A percentile compares a stretch with the other conserved stretches of the same genome.
Conservation (phyloP, 2,888 invertebrate species). For the Nyleta sp. region DNA sequence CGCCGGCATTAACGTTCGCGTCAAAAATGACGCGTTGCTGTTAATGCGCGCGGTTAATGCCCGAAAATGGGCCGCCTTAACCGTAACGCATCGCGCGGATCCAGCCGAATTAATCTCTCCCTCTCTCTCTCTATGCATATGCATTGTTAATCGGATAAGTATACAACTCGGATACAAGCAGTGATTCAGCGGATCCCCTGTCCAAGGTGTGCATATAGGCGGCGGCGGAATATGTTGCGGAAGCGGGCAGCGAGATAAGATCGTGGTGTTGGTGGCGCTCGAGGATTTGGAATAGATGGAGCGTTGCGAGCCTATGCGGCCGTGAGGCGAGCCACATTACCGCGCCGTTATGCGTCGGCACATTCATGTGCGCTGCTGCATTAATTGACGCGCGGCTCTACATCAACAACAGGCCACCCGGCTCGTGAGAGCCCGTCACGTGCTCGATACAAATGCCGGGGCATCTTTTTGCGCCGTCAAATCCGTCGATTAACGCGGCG, state of each 20-base stretch:
- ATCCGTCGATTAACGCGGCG: slow-evolving; percentile 43
- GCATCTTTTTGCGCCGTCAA: slow-evolving; percentile 45
- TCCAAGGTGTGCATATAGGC: slow-evolving; percentile 33
- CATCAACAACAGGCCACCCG: slow-evolving; percentile 74
- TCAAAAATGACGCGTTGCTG: slow-evolving; percentile 34
- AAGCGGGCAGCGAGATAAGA: slow-evolving; percentile 47
- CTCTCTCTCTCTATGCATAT: too few species aligned
- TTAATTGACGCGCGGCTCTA: slow-evolving; percentile 78
- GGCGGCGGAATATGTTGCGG: slow-evolving; percentile 30
- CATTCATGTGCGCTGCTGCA: slow-evolving; percentile 79
- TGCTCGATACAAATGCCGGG: slow-evolving; percentile 72
- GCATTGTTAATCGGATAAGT: slow-evolving; percentile 59
- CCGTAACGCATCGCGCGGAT: slow-evolving; percentile 34
- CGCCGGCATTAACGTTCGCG: slow-evolving; percentile 24
- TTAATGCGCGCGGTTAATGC: slow-evolving; percentile 26
- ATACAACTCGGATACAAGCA: slow-evolving; percentile 34
- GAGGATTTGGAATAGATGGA: slow-evolving; percentile 75
- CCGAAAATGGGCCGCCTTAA: slow-evolving; percentile 33
- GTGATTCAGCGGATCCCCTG: slow-evolving; percentile 40
- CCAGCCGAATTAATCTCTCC: slow-evolving; percentile 38
- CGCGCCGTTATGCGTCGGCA: slow-evolving; percentile 76
- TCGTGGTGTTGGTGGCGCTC: slow-evolving; percentile 40
- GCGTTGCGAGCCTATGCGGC: slow-evolving; percentile 69
- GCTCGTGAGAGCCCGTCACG: slow-evolving; percentile 79
- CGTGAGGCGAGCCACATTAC: slow-evolving; percentile 76